These are phyloP conservation scores for Mylabris phalerata DNA, from an alignment of 1,140 invertebrate genomes.

Conservation along the genomic window DNA sequence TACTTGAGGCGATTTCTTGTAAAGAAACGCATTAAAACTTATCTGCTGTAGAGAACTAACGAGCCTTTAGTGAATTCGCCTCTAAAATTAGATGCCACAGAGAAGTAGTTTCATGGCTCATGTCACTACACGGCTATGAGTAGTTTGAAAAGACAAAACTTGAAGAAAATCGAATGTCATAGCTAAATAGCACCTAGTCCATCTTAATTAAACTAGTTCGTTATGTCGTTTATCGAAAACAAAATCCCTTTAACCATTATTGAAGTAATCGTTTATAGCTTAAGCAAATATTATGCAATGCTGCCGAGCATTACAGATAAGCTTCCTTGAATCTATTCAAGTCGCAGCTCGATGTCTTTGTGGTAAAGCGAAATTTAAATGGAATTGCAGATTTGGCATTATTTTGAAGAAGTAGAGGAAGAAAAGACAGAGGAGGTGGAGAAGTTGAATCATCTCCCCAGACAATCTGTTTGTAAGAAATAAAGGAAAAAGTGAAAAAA, in stretches of 20 bases:
- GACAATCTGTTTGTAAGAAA: too few relatives aligned
- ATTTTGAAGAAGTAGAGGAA: background rate
- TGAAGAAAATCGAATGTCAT: constrained; percentile 11
- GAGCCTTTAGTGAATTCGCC: constrained; percentile 15
- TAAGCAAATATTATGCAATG: constrained; percentile 14
- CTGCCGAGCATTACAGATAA: constrained; percentile 10
- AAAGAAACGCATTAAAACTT: constrained; percentile 12
- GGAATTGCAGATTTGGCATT: constrained; percentile 3
- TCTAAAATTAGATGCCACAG: constrained; percentile 15
- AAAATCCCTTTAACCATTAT: constrained; percentile 6
- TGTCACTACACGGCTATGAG: constrained; percentile 8
- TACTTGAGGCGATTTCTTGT: too few relatives aligned
- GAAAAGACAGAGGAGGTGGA: background rate
- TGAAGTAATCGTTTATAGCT: constrained; percentile 14
- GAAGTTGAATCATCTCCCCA: too few relatives aligned
- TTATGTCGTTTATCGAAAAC: constrained; percentile 9
- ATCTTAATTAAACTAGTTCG: constrained; percentile 13
- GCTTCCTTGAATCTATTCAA: constrained; percentile 13
- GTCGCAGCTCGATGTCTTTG: constrained; percentile 7
- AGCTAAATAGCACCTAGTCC: constrained; percentile 9
- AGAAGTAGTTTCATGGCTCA: constrained; percentile 17
- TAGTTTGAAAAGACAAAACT: background rate
- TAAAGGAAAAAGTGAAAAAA: too few relatives aligned
- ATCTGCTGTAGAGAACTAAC: constrained; percentile 15
- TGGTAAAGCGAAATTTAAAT: constrained; percentile 13